Evolutionary conservation across 2,797 vertebrate species (phyloP).

Genomic region (Sebastes diaconus): DNA sequence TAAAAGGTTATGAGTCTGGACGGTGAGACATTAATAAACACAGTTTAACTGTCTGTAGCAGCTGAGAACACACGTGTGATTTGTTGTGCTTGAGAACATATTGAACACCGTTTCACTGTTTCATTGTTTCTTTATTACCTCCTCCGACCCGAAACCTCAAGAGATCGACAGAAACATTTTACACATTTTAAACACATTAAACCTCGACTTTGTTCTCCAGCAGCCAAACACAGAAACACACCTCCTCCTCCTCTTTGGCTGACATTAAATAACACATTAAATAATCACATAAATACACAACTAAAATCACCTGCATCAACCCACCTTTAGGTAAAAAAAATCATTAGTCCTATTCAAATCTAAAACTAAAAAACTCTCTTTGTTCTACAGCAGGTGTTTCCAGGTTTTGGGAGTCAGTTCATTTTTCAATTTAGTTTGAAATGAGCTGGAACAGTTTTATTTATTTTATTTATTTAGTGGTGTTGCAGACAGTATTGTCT

Average conservation of each 20-base stretch:
- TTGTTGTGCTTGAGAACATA: slow-evolving; percentile 18
- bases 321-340: slow-evolving; percentile 15
- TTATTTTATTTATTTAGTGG: not conserved
- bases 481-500: not conserved
- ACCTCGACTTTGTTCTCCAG: slow-evolving; percentile 19
- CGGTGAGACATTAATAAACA: not conserved
- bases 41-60: not conserved
- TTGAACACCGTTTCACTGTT: slow-evolving; percentile 7
- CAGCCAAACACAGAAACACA: slow-evolving; percentile 4
- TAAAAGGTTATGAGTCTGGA: slow-evolving; percentile 39
- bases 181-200: slow-evolving; percentile 3
- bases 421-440: slow-evolving; percentile 21
- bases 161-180: not conserved
- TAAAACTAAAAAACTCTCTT: slow-evolving; percentile 8
- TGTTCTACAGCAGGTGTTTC: slow-evolving; percentile 36
- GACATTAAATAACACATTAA: slow-evolving; percentile 57
- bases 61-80: not conserved
- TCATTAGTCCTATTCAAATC: not conserved
- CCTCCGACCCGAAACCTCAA: not conserved
- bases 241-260: slow-evolving; percentile 15
- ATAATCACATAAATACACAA: slow-evolving; percentile 61
- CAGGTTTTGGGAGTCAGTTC: slow-evolving; percentile 6
- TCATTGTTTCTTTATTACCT: not conserved
- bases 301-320: slow-evolving; percentile 5
- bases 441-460: not conserved